These are phyloP conservation scores for Lepetodrilus schrolli DNA, from an alignment of 2,888 invertebrate genomes.

Conservation along the genomic window DNA sequence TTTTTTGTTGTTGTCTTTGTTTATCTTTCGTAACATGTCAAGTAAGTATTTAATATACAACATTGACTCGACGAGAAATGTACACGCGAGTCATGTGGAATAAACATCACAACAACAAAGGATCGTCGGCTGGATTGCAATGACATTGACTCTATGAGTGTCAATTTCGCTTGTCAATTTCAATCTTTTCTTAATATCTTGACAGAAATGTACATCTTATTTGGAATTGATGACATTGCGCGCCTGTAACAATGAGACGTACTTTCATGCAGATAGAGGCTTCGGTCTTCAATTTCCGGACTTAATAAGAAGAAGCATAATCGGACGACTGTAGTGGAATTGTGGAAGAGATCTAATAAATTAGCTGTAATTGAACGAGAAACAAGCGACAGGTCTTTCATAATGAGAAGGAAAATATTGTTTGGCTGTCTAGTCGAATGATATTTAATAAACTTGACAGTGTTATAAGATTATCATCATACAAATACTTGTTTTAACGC, in stretches of 20 bases:
- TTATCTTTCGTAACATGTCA: too few species aligned
- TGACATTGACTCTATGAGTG: background rate
- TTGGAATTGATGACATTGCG: background rate
- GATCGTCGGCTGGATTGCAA: background rate
- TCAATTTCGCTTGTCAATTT: constrained; percentile 26
- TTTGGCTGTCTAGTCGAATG: background rate
- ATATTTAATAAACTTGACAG: background rate
- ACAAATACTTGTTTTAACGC: too few species aligned
- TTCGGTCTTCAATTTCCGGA: background rate
- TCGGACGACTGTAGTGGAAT: background rate
- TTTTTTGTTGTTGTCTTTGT: too few species aligned
- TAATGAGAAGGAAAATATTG: constrained; percentile 11
- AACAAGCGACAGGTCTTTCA: constrained; percentile 18
- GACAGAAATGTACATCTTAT: constrained; percentile 11
- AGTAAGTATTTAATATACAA: background rate
- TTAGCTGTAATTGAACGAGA: constrained; percentile 14
- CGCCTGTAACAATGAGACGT: background rate
- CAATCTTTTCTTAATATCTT: constrained; percentile 3
- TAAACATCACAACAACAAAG: background rate
- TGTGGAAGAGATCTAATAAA: background rate
- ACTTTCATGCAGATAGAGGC: background rate
- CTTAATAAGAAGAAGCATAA: constrained; percentile 1
- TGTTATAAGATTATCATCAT: background rate
- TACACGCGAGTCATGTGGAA: background rate
- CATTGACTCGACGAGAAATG: background rate